Base-by-base conservation (phyloP, 2,113 vertebrate genomes). In the Thalassarche chlororhynchos region DNA sequence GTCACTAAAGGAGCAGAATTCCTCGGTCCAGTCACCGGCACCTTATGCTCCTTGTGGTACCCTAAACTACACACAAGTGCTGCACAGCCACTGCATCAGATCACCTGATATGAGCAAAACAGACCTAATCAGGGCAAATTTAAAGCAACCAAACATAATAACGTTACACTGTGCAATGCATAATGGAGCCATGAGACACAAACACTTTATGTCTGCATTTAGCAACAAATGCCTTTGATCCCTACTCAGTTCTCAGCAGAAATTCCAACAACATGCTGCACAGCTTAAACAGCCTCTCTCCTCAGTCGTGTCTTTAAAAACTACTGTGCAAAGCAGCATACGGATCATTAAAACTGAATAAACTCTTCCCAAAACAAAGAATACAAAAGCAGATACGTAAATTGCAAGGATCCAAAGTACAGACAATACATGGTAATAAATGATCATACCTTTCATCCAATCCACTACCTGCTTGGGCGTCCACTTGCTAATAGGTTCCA, bases 401-500 rank as follows among this genome's bases (percentile, higher is more conserved):
- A 96, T 88, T 47, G 90, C 76, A 84, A 32, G 89, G 90, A 96
- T 40, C 44, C 47, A 17, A 84, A 92, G 95, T 76, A 71, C 80
- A 96, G 94, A 93, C 81, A 96, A 96, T 88, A 87, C 65, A 93
- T 19, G 51, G 61, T 8, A 96, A 88, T 91, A 96, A 98, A 97
- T 25, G 92, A 85, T 88, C 97, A 52, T 99, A 99, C 99, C 99
- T 99, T 99, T 99, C 99, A 98, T 99, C 98, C 99, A 99, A 98
- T 99, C 99, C 98, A 99, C 98, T 95, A 99, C 99, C 98, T 99
- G 99, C 98, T 99, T 99, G 98, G 98, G 98, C 96, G 98, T 99
- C 99, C 99, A 99, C 99, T 99, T 99, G 98, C 98, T 99, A 98
- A 99, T 99, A 98, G 99, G 98, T 98, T 99, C 99, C 98, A 99